Conservation (phyloP, 2,888 invertebrate genomes). For the Erebia palarica region DNA sequence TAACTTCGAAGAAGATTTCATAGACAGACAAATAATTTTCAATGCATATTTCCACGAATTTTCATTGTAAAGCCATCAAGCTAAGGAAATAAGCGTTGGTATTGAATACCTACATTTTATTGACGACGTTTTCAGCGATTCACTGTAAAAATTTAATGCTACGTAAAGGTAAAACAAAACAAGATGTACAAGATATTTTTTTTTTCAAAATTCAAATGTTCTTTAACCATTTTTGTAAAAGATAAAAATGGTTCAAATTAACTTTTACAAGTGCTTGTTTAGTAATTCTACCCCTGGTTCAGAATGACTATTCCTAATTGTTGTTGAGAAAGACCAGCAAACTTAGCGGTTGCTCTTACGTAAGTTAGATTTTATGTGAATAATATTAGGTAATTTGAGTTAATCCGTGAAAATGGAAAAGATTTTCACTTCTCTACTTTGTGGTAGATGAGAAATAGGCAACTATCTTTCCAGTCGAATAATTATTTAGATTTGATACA, state of each 20-base stretch:
- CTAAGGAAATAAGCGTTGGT: neutral
- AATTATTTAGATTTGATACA: neutral
- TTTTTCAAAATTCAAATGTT: too few relatives aligned
- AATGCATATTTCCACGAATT: neutral
- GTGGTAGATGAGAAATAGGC: neutral
- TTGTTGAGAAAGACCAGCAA: too few relatives aligned
- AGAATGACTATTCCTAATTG: too few relatives aligned
- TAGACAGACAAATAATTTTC: neutral
- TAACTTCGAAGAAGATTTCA: neutral
- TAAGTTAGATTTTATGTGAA: neutral
- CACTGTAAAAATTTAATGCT: too few relatives aligned
- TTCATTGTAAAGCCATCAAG: neutral
- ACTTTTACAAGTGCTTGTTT: too few relatives aligned
- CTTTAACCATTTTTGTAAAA: too few relatives aligned
- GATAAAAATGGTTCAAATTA: too few relatives aligned
- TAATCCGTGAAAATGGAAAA: neutral
- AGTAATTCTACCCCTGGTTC: too few relatives aligned
- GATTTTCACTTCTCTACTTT: neutral
- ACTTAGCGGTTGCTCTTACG: too few relatives aligned
- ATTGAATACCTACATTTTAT: neutral
- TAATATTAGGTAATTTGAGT: neutral
- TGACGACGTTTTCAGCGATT: too few relatives aligned
- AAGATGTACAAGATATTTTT: too few relatives aligned
- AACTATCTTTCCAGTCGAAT: slow-evolving; percentile 1
- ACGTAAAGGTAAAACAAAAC: too few relatives aligned